Base-by-base conservation (phyloP, 2,797 vertebrate genomes). In the Bucorvus abyssinicus region DNA sequence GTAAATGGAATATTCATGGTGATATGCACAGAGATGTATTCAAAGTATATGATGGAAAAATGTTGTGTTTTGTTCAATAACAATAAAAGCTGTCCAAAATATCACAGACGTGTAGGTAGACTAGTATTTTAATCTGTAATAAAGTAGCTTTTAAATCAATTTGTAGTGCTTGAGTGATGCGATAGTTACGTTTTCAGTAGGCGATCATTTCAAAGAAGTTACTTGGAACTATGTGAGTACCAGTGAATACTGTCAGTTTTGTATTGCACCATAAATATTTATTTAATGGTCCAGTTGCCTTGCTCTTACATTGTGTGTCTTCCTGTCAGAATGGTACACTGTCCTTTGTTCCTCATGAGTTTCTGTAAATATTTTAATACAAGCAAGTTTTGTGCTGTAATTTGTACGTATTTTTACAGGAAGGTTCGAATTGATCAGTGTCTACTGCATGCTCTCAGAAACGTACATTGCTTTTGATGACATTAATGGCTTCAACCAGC, bases 81-180 rank as follows among this genome's bases (percentile, higher is more conserved):
- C 24, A 80, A 38, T 52, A 79, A 75, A 94, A 89, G 9, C 40
- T 95, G 59, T 80, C 57, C 34, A 68, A 61, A 82, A 69, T 45
- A 50, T 38, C 19, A 40, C n/a, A 55, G 45, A 36, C 8, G 2
- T 47, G 14, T 61, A 71, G 17, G 34, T 64, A 91, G 44, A 32
- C 19, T 47, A 17, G 8, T 77, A 52, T 78, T 88, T 84, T 76
- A 83, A 77, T 13, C 1, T 74, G 50, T 50, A 96, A 96, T 96
- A 96, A 91, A 95, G 68, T 19, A 34, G 10, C n/a, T 87, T 93
- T 91, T 44, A 77, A 94, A 96, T 77, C 20, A 82, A 6, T 64
- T n/a, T 73, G 10, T 84, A 79, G 47, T 82, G 59, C 42, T 84
- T 55, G 57, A 84, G 49, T 90, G 65, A 57, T 93, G 71, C 15